A percentile compares a stretch with the other conserved stretches of the same genome.
These are phyloP conservation scores for Omphaloscelis lunosa DNA, from an alignment of 2,888 invertebrate genomes.

Conservation along the genomic window DNA sequence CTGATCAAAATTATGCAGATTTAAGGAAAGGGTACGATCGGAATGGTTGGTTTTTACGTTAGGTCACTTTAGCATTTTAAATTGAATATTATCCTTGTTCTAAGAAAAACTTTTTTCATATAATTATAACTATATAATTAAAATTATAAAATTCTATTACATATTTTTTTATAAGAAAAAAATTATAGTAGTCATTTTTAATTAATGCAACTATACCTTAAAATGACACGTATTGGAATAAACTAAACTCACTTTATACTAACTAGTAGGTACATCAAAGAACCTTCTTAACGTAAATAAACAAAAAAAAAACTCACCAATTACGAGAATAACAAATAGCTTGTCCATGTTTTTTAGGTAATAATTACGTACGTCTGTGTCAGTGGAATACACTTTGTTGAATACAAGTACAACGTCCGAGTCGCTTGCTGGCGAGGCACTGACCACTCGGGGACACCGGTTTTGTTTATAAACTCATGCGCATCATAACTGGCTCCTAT, in stretches of 20 bases:
- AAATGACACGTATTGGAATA: background rate
- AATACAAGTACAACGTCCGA: slow-evolving; percentile 48
- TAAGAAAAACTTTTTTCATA: background rate
- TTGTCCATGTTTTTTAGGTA: slow-evolving; percentile 71
- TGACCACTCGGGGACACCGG: slow-evolving; percentile 60
- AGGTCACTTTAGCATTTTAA: background rate
- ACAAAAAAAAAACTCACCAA: slow-evolving; percentile 71
- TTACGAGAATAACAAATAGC: slow-evolving; percentile 70
- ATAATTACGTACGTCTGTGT: slow-evolving; percentile 26
- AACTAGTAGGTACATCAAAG: background rate
- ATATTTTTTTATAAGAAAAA: no score
- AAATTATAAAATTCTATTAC: no score
- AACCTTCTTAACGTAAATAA: background rate
- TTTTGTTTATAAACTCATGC: slow-evolving; percentile 73
- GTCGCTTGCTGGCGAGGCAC: slow-evolving; percentile 56
- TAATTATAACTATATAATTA: no score
- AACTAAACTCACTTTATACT: background rate
- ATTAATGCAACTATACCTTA: background rate
- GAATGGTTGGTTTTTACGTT: background rate
- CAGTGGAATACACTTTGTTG: slow-evolving; percentile 26
- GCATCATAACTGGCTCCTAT: slow-evolving; percentile 54
- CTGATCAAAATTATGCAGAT: slow-evolving; percentile 8
- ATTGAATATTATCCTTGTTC: background rate
- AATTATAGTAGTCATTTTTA: background rate
- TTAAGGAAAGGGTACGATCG: background rate